Percentiles rank a stretch among this genome's conserved stretches.
Evolutionary conservation across 2,888 invertebrate genomes (phyloP).

Genomic region (Pocota personata): DNA sequence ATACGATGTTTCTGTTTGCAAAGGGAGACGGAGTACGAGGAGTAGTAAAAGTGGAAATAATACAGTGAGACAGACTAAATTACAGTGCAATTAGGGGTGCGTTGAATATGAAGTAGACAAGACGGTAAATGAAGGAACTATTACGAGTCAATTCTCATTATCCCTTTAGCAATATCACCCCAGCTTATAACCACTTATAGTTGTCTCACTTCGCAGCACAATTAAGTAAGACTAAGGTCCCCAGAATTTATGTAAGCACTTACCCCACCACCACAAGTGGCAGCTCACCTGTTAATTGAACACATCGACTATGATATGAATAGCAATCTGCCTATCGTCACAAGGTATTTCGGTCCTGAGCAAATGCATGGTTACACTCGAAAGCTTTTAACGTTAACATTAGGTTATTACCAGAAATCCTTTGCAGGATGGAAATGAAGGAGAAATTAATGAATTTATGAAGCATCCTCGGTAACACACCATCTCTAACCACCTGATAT

Average conservation of each 20-base stretch:
- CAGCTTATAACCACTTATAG: background rate
- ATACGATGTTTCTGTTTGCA: background rate
- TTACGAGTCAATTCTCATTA: background rate
- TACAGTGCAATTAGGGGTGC: background rate
- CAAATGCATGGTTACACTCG: conserved; percentile 43
- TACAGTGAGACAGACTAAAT: background rate
- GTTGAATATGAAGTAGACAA: background rate
- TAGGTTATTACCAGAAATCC: conserved; percentile 2
- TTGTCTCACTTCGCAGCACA: background rate
- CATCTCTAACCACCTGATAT: background rate
- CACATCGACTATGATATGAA: conserved; percentile 1
- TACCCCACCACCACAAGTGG: background rate
- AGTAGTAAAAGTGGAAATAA: background rate
- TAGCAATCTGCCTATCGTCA: conserved; percentile 19
- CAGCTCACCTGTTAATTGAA: conserved; percentile 57
- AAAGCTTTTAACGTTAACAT: conserved; percentile 52
- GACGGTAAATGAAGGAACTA: no score
- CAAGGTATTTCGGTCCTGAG: conserved; percentile 17
- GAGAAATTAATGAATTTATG: conserved; percentile 35
- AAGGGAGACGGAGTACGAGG: background rate
- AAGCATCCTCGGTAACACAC: background rate
- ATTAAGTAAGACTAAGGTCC: background rate
- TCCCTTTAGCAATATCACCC: background rate
- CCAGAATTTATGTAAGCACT: background rate
- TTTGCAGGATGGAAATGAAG: background rate